Base-by-base conservation (phyloP, 2,888 invertebrate species). In the Diadegma fenestrale region DNA sequence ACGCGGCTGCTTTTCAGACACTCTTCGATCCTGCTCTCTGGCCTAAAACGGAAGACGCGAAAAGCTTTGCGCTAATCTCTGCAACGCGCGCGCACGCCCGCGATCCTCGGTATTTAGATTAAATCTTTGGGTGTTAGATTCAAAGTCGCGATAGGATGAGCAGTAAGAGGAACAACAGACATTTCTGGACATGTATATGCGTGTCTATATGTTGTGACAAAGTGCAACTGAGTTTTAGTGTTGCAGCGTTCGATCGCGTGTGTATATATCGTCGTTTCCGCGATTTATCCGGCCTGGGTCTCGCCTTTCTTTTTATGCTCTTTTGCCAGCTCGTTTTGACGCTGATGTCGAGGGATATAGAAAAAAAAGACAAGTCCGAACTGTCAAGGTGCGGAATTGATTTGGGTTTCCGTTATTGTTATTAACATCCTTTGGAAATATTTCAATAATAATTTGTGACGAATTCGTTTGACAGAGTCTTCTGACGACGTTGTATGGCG, bases 121-220 rank as follows among this genome's bases (percentile, higher is more conserved):
- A 63, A 82, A 85, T 85, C 85, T 85, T 22, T 17, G 61, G n/a
- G n/a, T 26, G 73, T 33, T 79, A 85, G 85, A 85, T 85, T 79
- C 71, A 58, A 61, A 75, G 82, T 80, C 58, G 66, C 82, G 82
- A 79, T 79, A 82, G 54, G 75, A 69, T 14, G 10, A 73, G 78
- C 48, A 51, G 41, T 37, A 51, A 12, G 80, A 72, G 41, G n/a
- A 8, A 22, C 26, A 77, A 41, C n/a, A 12, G 41, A 51, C 68
- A 68, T 75, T 0, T 68, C 43, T 69, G 26, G n/a, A 61, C 22
- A 22, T 61, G 19, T 75, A 41, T 58, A 19, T 22, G 17, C 33
- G 10, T 26, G 41, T 61, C 22, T 51, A 51, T 71, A 71, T 33
- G 37, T 26, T 75, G 77, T 54, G 69, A 61, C 45, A 69, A 45